Conservation (phyloP, 2,888 invertebrate genomes). For the Ditula angustiorana region DNA sequence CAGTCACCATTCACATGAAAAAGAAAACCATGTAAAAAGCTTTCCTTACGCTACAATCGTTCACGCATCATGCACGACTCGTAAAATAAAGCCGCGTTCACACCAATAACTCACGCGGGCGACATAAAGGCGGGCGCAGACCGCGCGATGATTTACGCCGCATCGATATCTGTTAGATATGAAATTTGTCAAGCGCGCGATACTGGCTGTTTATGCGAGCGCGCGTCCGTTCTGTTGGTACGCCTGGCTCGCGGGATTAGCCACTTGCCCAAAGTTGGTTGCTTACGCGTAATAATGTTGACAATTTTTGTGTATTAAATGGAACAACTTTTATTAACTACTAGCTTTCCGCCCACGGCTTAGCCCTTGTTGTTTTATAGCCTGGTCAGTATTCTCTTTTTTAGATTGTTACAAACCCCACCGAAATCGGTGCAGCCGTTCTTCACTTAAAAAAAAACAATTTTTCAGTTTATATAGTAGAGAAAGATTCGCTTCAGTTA, state of each 20-base stretch:
- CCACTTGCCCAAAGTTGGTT: constrained; percentile 26
- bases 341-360: too few relatives aligned
- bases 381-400: too few relatives aligned
- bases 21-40: not conserved
- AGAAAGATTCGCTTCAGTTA: too few relatives aligned
- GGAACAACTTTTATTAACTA: not conserved
- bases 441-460: too few relatives aligned
- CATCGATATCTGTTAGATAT: constrained; percentile 80
- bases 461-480: too few relatives aligned
- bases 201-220: constrained; percentile 74
- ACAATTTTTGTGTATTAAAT: not conserved
- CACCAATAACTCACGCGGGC: constrained; percentile 60
- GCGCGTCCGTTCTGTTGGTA: constrained; percentile 48
- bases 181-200: constrained; percentile 77
- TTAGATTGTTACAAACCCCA: too few relatives aligned
- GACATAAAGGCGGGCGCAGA: constrained; percentile 58
- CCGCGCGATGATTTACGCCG: constrained; percentile 70
- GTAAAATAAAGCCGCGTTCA: constrained; percentile 62
- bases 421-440: too few relatives aligned
- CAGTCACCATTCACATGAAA: not conserved
- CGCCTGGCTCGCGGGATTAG: constrained; percentile 39
- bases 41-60: constrained; percentile 44
- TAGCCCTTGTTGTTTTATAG: too few relatives aligned
- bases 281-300: constrained; percentile 3
- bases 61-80: constrained; percentile 44